Base-by-base conservation (phyloP, 1,140 invertebrate species). In the Drosophila kepulauana region DNA sequence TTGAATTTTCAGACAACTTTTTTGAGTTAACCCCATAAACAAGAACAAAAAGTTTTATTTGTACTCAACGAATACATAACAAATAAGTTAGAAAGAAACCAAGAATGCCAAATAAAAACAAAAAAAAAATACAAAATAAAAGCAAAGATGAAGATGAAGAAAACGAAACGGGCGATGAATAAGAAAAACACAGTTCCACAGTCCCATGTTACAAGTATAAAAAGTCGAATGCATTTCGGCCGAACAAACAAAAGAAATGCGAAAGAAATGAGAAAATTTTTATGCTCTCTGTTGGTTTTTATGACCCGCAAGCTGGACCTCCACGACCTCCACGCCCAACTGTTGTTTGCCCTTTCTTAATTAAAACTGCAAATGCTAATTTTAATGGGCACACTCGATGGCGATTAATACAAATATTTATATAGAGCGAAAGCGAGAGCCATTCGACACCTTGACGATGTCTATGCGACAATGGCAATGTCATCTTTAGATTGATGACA, bases 331-430 rank as follows among this genome's bases (percentile, higher is more conserved):
- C 54, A 15, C 64, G 48, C 28, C 43, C 51, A 43, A 43, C 38
- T 64, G 70, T 59, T 64, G 64, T 59, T 79, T 61, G 41, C 46
- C 33, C 51, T 73, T 62, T 59, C 68, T 74, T 88, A 87, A 87
- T 82, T 88, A 84, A 89, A 84, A 84, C 78, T 84, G 78, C 85
- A 88, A 87, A 84, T 84, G 49, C 51, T 70, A 75, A 80, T 75
- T 65, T 74, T 67, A 79, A 87, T 87, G 62, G 68, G 28, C 11
- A 72, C 43, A 54, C 41, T 64, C 13, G 41, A 15, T n/a, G 15
- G 6, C 15, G n/a, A 45, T 46, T 58, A 30, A 58, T 25, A 16
- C 11, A 35, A 59, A 35, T 68, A 49, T 59, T 59, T 58, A 43
- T 16, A 38, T 10, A 73, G 46, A 38, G 8, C 35, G 33, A 28